Conservation (phyloP, 2,797 vertebrate species). For the Odontamblyopus rebecca region DNA sequence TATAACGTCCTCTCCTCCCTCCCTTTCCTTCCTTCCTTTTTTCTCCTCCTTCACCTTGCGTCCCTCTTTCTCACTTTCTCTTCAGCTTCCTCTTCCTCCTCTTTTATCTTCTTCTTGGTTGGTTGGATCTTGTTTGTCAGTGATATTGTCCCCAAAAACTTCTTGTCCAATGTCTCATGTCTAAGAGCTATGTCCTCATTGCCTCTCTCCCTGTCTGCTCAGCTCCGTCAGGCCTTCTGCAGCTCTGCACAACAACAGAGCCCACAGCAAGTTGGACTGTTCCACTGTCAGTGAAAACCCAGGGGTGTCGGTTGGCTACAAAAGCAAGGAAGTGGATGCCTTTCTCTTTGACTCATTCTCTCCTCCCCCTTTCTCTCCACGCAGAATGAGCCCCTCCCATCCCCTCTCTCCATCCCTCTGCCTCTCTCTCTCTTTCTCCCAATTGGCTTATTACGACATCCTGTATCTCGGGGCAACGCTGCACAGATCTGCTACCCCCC, state of each 20-base stretch:
- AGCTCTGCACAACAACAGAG: constrained; percentile 86
- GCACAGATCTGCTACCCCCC: constrained; percentile 52
- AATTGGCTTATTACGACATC: constrained; percentile 79
- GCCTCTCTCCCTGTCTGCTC: constrained; percentile 55
- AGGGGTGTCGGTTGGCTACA: constrained; percentile 62
- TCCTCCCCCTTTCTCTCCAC: constrained; percentile 37
- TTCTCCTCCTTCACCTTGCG: constrained; percentile 50
- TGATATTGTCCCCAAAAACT: constrained; percentile 50
- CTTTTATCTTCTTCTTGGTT: constrained; percentile 37
- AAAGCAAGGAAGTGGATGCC: constrained; percentile 44
- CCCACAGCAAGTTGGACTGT: constrained; percentile 71
- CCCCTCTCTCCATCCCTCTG: constrained; percentile 27
- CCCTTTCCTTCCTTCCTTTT: constrained; percentile 39
- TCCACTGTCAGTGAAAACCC: constrained; percentile 65
- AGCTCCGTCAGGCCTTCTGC: constrained; percentile 77
- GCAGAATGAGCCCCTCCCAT: constrained; percentile 36
- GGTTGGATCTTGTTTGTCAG: constrained; percentile 44
- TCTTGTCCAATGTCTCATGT: constrained; percentile 45
- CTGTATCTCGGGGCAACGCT: constrained; percentile 79
- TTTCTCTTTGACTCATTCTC: constrained; percentile 46
- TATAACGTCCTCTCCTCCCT: constrained; percentile 27
- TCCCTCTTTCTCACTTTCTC: constrained; percentile 44
- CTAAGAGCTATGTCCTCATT: constrained; percentile 34
- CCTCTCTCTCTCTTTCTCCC: constrained; percentile 49
- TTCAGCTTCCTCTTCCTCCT: constrained; percentile 37